Percentiles rank a stretch among this genome's conserved stretches.
Evolutionary conservation across 2,888 invertebrate genomes (phyloP).

Genomic region (Ernsta delagoae): DNA sequence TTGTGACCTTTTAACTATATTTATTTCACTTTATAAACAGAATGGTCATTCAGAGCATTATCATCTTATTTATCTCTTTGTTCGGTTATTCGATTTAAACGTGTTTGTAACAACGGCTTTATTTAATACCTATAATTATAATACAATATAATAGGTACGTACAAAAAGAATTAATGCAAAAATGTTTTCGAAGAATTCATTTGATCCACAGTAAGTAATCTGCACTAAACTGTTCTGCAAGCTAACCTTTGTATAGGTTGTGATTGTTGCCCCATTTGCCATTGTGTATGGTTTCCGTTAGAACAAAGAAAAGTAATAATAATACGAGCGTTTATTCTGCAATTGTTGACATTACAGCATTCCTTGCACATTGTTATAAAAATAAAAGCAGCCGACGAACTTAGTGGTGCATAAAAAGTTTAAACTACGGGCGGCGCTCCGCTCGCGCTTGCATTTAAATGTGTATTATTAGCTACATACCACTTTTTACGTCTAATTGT

Average conservation of each 20-base stretch:
- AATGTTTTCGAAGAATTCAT: conserved; percentile 14
- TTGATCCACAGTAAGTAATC: conserved; percentile 10
- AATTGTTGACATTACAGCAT: conserved; percentile 32
- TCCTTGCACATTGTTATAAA: conserved; percentile 33
- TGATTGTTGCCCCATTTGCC: conserved; percentile 29
- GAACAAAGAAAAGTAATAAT: conserved; percentile 31
- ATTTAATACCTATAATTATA: too few species aligned
- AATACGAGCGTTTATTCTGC: conserved; percentile 29
- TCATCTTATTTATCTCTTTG: too few species aligned
- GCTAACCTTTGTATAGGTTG: conserved; percentile 30
- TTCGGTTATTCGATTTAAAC: too few species aligned
- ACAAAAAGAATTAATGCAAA: not conserved
- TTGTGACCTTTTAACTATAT: too few species aligned
- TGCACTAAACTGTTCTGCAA: too few species aligned
- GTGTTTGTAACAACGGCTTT: too few species aligned
- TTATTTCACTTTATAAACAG: too few species aligned
- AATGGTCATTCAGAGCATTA: too few species aligned
- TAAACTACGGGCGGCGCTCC: conserved; percentile 8
- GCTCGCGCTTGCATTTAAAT: conserved; percentile 31
- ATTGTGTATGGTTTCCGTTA: conserved; percentile 32
- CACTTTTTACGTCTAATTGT: conserved; percentile 26
- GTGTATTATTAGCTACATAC: conserved; percentile 29
- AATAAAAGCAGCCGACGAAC: conserved; percentile 35
- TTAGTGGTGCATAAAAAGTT: conserved; percentile 14
- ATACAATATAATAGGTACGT: too few species aligned